Conservation (phyloP, 1,140 invertebrate species). For the Drosophila navojoa region DNA sequence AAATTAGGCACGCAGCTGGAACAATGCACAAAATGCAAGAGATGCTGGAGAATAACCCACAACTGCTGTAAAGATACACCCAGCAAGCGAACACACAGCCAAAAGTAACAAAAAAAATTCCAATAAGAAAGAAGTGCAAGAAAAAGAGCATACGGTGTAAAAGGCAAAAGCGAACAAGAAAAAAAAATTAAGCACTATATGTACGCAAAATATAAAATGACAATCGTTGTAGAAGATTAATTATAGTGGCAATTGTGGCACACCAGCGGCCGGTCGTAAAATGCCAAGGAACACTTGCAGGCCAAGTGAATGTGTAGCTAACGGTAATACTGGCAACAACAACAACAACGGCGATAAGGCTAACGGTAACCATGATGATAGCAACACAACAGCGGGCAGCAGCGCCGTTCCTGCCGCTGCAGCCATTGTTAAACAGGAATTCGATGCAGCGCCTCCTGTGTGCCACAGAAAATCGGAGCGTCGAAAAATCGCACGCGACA, state of each 20-base stretch:
- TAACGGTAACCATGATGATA: slow-evolving; percentile 36
- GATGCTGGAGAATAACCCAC: background rate
- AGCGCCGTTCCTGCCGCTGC: slow-evolving; percentile 2
- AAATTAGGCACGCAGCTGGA: slow-evolving; percentile 56
- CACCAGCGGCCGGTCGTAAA: slow-evolving; percentile 64
- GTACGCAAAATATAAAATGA: slow-evolving; percentile 54
- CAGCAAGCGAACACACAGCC: slow-evolving; percentile 36
- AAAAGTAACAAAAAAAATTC: slow-evolving; percentile 51
- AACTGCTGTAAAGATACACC: slow-evolving; percentile 20
- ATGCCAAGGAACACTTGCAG: slow-evolving; percentile 80
- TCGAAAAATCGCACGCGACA: slow-evolving; percentile 80
- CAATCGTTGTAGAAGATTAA: slow-evolving; percentile 60
- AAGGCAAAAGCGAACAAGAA: slow-evolving; percentile 39
- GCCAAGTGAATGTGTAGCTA: slow-evolving; percentile 72
- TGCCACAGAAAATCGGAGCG: slow-evolving; percentile 79
- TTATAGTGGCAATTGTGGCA: slow-evolving; percentile 44
- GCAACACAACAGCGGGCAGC: slow-evolving; percentile 3
- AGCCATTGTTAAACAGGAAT: slow-evolving; percentile 62
- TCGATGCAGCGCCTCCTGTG: slow-evolving; percentile 64
- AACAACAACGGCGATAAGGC: slow-evolving; percentile 17
- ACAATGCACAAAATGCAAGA: slow-evolving; percentile 34
- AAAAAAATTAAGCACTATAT: slow-evolving; percentile 30
- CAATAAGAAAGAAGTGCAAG: slow-evolving; percentile 67
- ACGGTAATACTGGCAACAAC: slow-evolving; percentile 37
- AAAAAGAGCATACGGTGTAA: slow-evolving; percentile 66